These are phyloP conservation scores for Apis cerana DNA, from an alignment of 1,140 invertebrate genomes.

Conservation along the genomic window DNA sequence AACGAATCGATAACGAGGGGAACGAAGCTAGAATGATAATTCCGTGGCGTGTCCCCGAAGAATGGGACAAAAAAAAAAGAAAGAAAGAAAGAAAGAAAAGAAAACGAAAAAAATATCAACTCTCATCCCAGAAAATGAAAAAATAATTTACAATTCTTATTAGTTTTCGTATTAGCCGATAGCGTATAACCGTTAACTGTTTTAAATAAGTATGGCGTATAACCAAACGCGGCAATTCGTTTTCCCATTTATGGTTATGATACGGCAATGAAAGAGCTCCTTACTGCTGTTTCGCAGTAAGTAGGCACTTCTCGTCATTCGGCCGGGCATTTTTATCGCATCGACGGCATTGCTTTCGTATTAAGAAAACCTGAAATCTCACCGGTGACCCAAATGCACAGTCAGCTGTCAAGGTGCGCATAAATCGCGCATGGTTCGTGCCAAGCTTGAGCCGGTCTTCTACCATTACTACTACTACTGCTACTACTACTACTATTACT, in stretches of 20 bases:
- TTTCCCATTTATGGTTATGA: constrained; percentile 62
- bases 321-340: constrained; percentile 57
- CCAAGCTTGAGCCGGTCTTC: neutral
- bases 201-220: neutral
- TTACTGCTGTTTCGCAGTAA: constrained; percentile 21
- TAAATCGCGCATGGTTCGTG: constrained; percentile 31
- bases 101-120: no score
- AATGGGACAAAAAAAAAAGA: no score
- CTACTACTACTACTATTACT: neutral
- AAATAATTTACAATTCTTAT: no score
- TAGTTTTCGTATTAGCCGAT: neutral
- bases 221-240: constrained; percentile 31
- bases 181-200: neutral
- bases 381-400: constrained; percentile 59
- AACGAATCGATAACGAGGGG: no score
- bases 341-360: constrained; percentile 51
- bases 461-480: no score
- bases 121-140: no score
- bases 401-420: constrained; percentile 55
- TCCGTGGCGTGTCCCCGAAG: no score
- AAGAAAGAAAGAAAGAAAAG: no score
- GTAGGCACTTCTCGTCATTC: constrained; percentile 62
- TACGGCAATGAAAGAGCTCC: constrained; percentile 50
- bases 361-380: constrained; percentile 59
- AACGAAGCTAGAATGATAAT: no score